Evolutionary conservation across 2,888 invertebrate genomes (phyloP).

Genomic region (Drosophila villosipedis): DNA sequence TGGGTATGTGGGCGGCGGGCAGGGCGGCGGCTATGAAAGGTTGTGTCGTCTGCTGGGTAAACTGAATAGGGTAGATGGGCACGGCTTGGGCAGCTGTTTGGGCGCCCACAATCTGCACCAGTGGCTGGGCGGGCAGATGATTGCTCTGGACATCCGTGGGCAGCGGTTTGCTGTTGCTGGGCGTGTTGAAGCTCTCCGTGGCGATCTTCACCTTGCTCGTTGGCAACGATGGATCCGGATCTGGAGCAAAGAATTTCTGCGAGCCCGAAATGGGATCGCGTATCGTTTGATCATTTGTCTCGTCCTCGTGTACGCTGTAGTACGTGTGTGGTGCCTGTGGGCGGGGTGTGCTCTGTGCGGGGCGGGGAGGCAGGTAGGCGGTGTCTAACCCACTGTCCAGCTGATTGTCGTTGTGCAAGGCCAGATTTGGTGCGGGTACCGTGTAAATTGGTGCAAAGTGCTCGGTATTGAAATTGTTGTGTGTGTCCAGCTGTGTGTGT

Average conservation of each 20-base stretch:
- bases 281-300: constrained; percentile 84
- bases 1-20: constrained; percentile 78
- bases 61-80: constrained; percentile 86
- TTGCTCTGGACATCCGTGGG: constrained; percentile 83
- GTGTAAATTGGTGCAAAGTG: constrained; percentile 95
- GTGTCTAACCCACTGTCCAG: constrained; percentile 74
- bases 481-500: constrained; percentile 76
- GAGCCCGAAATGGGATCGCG: constrained; percentile 84
- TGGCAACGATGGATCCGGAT: constrained; percentile 86
- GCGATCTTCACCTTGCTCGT: constrained; percentile 84
- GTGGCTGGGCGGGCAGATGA: constrained; percentile 78
- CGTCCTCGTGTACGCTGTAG: constrained; percentile 87
- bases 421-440: constrained; percentile 93
- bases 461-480: constrained; percentile 90
- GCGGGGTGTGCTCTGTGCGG: constrained; percentile 34
- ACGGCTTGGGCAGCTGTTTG: constrained; percentile 86
- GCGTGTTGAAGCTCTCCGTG: constrained; percentile 84
- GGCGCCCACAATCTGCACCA: constrained; percentile 83
- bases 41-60: constrained; percentile 85
- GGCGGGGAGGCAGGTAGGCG: constrained; percentile 72
- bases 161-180: constrained; percentile 85
- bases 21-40: constrained; percentile 82
- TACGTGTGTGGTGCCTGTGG: constrained; percentile 70
- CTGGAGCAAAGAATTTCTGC: constrained; percentile 86
- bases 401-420: constrained; percentile 82